Evolutionary conservation across 2,113 vertebrate genomes (phyloP).

Genomic region (Bufo bufo): DNA sequence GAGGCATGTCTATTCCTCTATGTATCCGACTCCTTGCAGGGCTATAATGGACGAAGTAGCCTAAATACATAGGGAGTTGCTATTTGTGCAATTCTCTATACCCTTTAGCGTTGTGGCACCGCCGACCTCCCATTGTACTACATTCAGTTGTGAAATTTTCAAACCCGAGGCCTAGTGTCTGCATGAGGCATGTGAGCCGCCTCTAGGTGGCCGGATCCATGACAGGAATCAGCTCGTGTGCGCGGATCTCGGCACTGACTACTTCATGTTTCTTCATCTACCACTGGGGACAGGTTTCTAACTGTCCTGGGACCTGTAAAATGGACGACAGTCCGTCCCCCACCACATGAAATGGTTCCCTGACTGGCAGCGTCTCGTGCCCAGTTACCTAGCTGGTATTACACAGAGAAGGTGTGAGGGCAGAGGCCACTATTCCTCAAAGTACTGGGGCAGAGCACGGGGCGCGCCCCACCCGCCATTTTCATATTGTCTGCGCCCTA

Average conservation of each 20-base stretch:
- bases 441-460: neutral
- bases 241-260: neutral
- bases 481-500: conserved; percentile 23
- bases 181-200: neutral
- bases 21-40: too few relatives aligned
- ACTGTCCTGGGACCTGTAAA: neutral
- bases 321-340: neutral
- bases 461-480: conserved; percentile 46
- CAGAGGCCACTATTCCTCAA: neutral
- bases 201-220: neutral
- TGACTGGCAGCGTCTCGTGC: too few relatives aligned
- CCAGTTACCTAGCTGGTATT: too few relatives aligned
- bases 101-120: too few relatives aligned
- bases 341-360: neutral
- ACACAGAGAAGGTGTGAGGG: too few relatives aligned
- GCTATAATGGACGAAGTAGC: too few relatives aligned
- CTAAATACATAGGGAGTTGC: too few relatives aligned
- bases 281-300: neutral
- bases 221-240: neutral
- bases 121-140: too few relatives aligned
- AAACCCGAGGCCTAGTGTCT: neutral
- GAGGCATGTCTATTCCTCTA: too few relatives aligned
- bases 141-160: too few relatives aligned
- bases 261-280: neutral
- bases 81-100: too few relatives aligned